These are phyloP conservation scores for Lasius fuliginosus DNA, from an alignment of 2,888 invertebrate genomes.

Conservation along the genomic window DNA sequence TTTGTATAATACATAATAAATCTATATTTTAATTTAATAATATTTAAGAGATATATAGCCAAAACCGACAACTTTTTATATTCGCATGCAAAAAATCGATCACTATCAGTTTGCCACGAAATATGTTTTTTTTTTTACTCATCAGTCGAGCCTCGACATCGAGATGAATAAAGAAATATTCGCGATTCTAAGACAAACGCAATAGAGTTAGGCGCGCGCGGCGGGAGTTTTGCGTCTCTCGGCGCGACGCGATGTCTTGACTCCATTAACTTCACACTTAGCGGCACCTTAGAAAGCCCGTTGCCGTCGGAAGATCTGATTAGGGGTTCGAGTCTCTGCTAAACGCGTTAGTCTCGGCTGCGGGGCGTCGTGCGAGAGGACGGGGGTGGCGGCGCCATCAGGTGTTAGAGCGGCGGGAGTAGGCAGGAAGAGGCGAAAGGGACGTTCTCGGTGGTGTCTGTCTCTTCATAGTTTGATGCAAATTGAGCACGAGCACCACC, in stretches of 20 bases:
- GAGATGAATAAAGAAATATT: conserved; percentile 40
- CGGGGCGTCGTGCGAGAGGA: conserved; percentile 66
- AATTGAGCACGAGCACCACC: conserved; percentile 82
- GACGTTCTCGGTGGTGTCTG: conserved; percentile 64
- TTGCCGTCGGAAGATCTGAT: conserved; percentile 84
- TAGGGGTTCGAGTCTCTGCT: conserved; percentile 86
- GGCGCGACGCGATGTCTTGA: conserved; percentile 80
- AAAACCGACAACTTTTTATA: not conserved
- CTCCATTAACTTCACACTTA: conserved; percentile 86
- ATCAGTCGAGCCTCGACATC: not conserved
- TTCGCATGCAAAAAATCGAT: not conserved
- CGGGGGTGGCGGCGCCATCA: conserved; percentile 69
- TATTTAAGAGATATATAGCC: not conserved
- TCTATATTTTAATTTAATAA: not conserved
- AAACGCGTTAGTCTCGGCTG: conserved; percentile 85
- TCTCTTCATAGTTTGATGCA: conserved; percentile 83
- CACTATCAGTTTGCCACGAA: not conserved
- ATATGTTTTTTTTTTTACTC: not conserved
- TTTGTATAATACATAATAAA: not conserved
- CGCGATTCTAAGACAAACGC: conserved; percentile 9
- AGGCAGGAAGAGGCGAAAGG: conserved; percentile 22
- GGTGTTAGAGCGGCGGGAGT: conserved; percentile 69
- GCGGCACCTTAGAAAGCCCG: conserved; percentile 80
- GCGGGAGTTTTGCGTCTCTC: conserved; percentile 39
- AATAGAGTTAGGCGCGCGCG: conserved; percentile 9